These are phyloP conservation scores for Zalophus californianus DNA, from an alignment of 2,797 vertebrate genomes.

Conservation along the genomic window DNA sequence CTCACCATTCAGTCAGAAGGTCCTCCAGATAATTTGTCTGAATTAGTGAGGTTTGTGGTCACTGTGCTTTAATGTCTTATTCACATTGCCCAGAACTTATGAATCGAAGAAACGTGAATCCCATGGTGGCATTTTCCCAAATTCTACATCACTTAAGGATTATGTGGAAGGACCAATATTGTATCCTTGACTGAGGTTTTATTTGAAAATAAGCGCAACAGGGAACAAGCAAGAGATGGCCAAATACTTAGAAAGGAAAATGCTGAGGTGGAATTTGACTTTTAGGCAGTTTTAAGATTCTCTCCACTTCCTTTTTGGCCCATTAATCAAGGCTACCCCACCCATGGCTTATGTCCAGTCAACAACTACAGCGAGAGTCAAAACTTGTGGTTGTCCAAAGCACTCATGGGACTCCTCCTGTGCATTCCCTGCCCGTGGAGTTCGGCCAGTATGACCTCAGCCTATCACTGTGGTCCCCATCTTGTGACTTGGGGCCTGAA, in stretches of 20 bases:
- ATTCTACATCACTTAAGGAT: constrained; percentile 43
- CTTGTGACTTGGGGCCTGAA: not conserved
- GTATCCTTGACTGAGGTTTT: constrained; percentile 77
- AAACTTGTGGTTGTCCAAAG: not conserved
- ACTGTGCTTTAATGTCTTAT: constrained; percentile 45
- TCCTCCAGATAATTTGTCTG: constrained; percentile 67
- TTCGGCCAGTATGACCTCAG: not conserved
- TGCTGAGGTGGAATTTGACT: not conserved
- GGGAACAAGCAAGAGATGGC: constrained; percentile 60
- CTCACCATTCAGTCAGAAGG: constrained; percentile 57
- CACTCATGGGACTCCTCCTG: too few species aligned
- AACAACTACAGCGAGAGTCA: not conserved
- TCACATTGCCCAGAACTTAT: constrained; percentile 68
- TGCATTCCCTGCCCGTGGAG: not conserved
- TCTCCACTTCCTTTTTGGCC: not conserved
- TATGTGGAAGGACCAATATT: constrained; percentile 72
- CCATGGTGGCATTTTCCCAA: not conserved
- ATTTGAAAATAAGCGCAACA: constrained; percentile 61
- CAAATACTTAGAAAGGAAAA: constrained; percentile 69
- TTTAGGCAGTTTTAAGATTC: constrained; percentile 33
- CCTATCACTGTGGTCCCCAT: not conserved
- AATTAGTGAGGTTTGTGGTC: constrained; percentile 74
- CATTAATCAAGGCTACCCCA: constrained; percentile 12
- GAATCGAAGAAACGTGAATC: constrained; percentile 61
- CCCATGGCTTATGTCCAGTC: constrained; percentile 25